phyloP scores from a whole-genome alignment of 2,113 vertebrate genomes.

The Sialia sialis region DNA sequence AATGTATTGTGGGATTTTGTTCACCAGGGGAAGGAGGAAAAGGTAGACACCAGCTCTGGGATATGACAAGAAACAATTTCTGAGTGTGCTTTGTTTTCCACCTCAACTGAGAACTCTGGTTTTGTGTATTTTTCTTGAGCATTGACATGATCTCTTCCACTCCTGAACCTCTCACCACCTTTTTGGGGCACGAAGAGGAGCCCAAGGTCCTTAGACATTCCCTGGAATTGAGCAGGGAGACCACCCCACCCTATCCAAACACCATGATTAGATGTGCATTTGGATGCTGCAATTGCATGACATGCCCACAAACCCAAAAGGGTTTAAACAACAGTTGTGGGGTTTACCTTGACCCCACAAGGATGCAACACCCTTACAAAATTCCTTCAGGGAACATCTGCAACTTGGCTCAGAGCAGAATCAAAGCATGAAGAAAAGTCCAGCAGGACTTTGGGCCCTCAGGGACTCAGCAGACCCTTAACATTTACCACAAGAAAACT shows the following conservation, averaged over 20 bases:
- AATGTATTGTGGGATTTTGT: rapidly evolving
- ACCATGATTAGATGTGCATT: background rate
- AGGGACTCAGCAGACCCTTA: background rate
- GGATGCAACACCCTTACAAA: background rate
- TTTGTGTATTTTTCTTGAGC: background rate
- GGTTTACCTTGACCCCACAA: background rate
- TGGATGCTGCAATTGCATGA: background rate
- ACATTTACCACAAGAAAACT: background rate
- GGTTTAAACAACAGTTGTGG: background rate
- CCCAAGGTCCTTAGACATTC: background rate
- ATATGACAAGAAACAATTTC: background rate
- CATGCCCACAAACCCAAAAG: background rate
- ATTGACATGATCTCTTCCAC: background rate
- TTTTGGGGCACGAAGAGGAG: rapidly evolving
- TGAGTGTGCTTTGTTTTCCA: background rate
- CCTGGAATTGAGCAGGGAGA: background rate
- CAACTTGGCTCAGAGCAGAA: background rate
- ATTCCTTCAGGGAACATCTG: background rate
- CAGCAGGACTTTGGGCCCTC: background rate
- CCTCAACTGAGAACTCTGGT: background rate
- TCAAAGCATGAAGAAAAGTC: background rate
- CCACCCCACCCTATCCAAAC: background rate
- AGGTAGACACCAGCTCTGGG: background rate
- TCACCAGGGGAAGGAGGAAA: background rate
- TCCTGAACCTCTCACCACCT: background rate